Conservation (phyloP, 2,797 vertebrate genomes). For the Eutrigla gurnardus region DNA sequence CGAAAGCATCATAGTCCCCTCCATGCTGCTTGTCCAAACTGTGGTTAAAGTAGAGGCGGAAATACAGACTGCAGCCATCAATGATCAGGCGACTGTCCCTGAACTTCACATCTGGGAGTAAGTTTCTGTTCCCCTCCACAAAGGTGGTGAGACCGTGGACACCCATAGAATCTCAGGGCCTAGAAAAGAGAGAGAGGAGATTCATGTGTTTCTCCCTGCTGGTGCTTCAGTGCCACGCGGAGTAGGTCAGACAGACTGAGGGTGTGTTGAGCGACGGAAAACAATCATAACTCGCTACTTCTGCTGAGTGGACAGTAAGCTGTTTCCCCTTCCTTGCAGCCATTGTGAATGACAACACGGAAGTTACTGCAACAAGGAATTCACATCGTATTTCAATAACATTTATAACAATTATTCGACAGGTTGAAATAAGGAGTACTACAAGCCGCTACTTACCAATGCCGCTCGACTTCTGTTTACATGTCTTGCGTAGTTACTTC, state of each 20-base stretch:
- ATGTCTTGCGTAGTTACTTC: slow-evolving; percentile 36
- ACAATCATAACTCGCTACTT: not conserved
- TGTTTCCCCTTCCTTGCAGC: not conserved
- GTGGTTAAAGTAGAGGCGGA: slow-evolving; percentile 87
- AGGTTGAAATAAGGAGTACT: not conserved
- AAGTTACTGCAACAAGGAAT: not conserved
- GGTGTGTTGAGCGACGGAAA: not conserved
- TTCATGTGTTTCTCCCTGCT: not conserved
- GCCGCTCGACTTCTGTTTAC: slow-evolving; percentile 23
- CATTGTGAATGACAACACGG: not conserved
- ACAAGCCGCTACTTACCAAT: not conserved
- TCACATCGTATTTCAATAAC: not conserved
- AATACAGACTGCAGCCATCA: slow-evolving; percentile 93
- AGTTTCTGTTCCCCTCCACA: slow-evolving; percentile 86
- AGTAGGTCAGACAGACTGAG: not conserved
- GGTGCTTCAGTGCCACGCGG: not conserved
- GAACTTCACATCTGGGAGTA: slow-evolving; percentile 87
- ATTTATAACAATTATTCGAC: not conserved
- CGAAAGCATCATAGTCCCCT: slow-evolving; percentile 91
- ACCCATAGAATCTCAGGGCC: slow-evolving; percentile 83
- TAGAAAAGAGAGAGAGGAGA: slow-evolving; percentile 8
- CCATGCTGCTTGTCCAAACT: slow-evolving; percentile 87
- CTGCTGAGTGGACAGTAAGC: not conserved
- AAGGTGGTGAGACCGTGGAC: slow-evolving; percentile 90
- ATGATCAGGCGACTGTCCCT: slow-evolving; percentile 89